Base-by-base conservation (phyloP, 2,113 vertebrate species). In the Pachypanchax playfairii region DNA sequence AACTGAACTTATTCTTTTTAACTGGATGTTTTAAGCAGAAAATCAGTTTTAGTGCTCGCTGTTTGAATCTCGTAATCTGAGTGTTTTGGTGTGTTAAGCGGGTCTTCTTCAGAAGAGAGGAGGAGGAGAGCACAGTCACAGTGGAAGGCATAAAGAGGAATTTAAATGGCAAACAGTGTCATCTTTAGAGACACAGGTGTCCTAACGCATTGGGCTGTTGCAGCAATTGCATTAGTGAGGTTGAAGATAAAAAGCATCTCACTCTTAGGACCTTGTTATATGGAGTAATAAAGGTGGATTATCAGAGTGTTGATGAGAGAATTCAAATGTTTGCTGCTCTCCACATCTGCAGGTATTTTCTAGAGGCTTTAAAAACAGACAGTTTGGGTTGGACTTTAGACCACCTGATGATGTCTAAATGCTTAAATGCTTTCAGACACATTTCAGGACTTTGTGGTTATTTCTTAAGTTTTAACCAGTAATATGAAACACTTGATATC, bases 121-220 rank as follows among this genome's bases (percentile, higher is more conserved):
- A 3, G n/a, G 21, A 59, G 29, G 42, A 18, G 17, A 41, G 52
- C 4, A 18, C 7, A 12, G 15, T 11, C 14, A 41, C 53, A 41
- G 22, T 6, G 24, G 36, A 55, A 15, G 53, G 22, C 24, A 4
- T 39, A 22, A 55, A n/a, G 36, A 26, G 15, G 53, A 55, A 55
- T 41, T 25, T 55, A 28, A 55, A 55, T 41, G 22, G 22, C 53
- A 41, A 28, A 41, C 36, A 47, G 18, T 20, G 35, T 21, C 28
- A 12, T 59, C 28, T 44, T 46, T 1, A 11, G 42, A 42, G 20
- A 47, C 42, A 12, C 21, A 38, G 6, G 10, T n/a, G 25, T 20
- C n/a, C 43, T 43, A 43, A 57, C 29, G 24, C 25, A 35, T 24
- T 43, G 38, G 43, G 38, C 24, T 15, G 38, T 15, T 24, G 20